Evolutionary conservation across 2,888 invertebrate species (phyloP).

Genomic region (Palloptera scutellata): DNA sequence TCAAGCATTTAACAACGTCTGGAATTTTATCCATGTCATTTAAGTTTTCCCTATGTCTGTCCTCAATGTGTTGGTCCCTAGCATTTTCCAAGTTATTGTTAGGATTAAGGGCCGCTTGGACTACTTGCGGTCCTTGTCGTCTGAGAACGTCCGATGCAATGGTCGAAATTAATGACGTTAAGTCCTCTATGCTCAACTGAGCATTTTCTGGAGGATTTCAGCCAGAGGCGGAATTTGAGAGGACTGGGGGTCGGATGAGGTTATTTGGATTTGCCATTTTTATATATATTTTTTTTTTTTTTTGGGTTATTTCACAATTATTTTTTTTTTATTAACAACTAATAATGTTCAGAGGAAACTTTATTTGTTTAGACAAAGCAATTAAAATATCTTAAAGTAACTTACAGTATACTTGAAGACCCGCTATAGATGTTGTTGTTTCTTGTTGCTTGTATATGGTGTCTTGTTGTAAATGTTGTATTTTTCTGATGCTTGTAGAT

Average conservation of each 20-base stretch:
- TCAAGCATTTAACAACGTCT: no score
- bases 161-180: constrained; percentile 3
- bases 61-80: not conserved
- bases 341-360: no score
- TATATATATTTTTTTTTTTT: not conserved
- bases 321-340: not conserved
- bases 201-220: not conserved
- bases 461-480: no score
- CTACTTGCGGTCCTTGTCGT: constrained; percentile 16
- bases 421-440: no score
- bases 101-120: constrained; percentile 7
- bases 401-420: no score
- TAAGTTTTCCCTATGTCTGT: constrained; percentile 1
- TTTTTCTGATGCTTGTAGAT: no score
- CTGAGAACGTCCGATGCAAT: constrained; percentile 1
- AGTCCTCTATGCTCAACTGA: constrained; percentile 13
- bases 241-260: constrained; percentile 14
- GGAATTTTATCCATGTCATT: constrained; percentile 14
- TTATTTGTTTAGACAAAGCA: no score
- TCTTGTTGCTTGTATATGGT: no score
- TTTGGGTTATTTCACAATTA: not conserved
- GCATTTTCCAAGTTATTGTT: not conserved
- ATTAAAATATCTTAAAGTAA: no score
- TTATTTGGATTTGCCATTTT: constrained; percentile 22
- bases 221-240: not conserved